A percentile compares a stretch with the other conserved stretches of the same genome.
These are phyloP conservation scores for Silurus meridionalis DNA, from an alignment of 2,113 vertebrate species.

Conservation along the genomic window DNA sequence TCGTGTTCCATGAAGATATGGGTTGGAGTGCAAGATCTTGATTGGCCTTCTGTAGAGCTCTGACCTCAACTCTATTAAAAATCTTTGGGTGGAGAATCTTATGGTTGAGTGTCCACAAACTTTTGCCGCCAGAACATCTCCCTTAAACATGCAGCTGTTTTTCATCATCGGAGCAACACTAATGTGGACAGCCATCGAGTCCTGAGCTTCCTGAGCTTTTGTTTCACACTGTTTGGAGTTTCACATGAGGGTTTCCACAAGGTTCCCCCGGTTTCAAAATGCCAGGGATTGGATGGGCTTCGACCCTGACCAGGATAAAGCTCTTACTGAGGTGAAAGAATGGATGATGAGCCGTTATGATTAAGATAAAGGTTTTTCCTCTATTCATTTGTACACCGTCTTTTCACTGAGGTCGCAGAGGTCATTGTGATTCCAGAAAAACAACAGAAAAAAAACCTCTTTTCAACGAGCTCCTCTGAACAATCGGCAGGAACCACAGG, in stretches of 20 bases:
- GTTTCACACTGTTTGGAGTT: background rate
- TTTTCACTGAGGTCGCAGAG: background rate
- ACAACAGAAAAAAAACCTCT: background rate
- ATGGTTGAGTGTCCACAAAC: too few relatives aligned
- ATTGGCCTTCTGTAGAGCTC: too few relatives aligned
- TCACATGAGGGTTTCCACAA: background rate
- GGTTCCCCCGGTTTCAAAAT: background rate
- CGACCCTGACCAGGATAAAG: background rate
- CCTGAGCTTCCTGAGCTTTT: background rate
- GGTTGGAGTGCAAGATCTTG: too few relatives aligned
- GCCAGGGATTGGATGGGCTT: background rate
- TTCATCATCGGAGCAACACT: background rate
- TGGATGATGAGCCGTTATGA: background rate
- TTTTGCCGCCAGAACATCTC: background rate
- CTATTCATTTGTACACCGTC: background rate
- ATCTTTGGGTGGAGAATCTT: too few relatives aligned
- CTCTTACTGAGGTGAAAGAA: background rate
- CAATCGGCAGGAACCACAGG: conserved; percentile 12
- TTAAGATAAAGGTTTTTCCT: background rate
- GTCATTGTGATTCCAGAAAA: background rate
- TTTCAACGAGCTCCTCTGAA: background rate
- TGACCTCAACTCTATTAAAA: too few relatives aligned
- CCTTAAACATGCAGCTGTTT: background rate
- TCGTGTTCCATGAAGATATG: too few relatives aligned
- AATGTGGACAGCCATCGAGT: background rate